phyloP scores from a whole-genome alignment of 2,113 vertebrate species.

The Carassius gibelio region DNA sequence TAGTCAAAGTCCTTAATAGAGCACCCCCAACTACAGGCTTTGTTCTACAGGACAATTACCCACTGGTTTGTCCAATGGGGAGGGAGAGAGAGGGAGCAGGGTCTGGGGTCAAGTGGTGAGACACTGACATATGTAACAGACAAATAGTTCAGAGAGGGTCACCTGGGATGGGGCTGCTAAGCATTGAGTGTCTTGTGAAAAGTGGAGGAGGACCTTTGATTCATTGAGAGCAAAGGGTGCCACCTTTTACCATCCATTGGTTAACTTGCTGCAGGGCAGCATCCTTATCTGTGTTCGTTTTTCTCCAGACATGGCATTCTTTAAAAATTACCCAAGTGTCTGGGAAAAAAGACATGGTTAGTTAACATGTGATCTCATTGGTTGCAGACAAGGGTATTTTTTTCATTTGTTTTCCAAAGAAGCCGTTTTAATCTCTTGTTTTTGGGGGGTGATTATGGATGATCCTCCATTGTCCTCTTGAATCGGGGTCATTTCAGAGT shows the following conservation, averaged over 20 bases:
- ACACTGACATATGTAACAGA: conserved; percentile 76
- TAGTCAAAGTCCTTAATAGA: conserved; percentile 63
- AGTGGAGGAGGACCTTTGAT: conserved; percentile 63
- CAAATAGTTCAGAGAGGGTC: conserved; percentile 65
- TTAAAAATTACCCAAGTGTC: not conserved
- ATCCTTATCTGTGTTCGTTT: conserved; percentile 5
- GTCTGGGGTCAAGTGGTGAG: conserved; percentile 67
- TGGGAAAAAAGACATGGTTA: not conserved
- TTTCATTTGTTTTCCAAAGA: not conserved
- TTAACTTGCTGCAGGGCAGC: not conserved
- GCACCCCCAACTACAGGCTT: conserved; percentile 59
- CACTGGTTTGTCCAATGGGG: conserved; percentile 64
- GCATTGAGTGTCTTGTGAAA: conserved; percentile 53
- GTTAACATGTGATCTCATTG: not conserved
- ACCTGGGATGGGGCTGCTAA: conserved; percentile 50
- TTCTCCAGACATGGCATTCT: conserved; percentile 9
- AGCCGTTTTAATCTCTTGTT: conserved; percentile 4
- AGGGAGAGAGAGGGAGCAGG: conserved; percentile 45
- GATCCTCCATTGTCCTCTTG: conserved; percentile 26
- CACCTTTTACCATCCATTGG: conserved; percentile 22
- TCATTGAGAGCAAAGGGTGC: conserved; percentile 58
- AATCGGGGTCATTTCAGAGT: conserved; percentile 41
- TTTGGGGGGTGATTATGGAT: conserved; percentile 32
- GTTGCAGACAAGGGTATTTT: not conserved
- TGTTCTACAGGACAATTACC: conserved; percentile 71